Evolutionary conservation across 2,797 vertebrate genomes (phyloP), one percentile per base, ranked within the genome.

Genomic region (Nasua narica): DNA sequence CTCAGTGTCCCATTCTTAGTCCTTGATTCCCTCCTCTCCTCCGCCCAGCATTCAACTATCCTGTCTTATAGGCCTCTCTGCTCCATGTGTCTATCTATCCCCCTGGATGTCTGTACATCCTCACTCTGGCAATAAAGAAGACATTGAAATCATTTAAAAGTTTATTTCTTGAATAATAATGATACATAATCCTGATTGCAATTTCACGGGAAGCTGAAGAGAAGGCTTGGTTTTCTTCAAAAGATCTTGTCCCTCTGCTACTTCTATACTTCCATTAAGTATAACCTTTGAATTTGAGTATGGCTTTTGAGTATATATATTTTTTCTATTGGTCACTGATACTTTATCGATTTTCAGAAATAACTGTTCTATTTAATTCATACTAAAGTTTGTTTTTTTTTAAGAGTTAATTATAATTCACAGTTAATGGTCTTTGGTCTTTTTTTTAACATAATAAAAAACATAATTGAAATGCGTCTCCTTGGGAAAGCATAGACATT

Each of bases 391-490:
- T 81, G 21, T 25, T 46, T 87, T 84, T 52, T 96, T 35, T 76
- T 95, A 94, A 95, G 15, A 72, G 16, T 92, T 90, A 92, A 97
- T 90, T 94, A 43, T 54, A 89, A 94, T 94, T 60, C 74, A 46
- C 21, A 77, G 7, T 70, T 58, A 50, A 27, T 25, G 13, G 40
- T 82, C 76, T 88, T 54, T 27, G 56, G 56, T 27, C 56, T 74
- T 54, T 37, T 21, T 46, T 29, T 50, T 56, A 76, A 29, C 2
- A 8, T 62, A 94, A 93, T 89, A 70, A 77, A 90, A 70, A 76
- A 52, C 8, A 35, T 87, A 91, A 89, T 72, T 96, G 90, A 81
- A 89, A 50, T 78, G 54, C 78, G 6, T 46, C 79, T 95, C 58
- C 54, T 85, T 93, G 76, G 83, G 29, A 84, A 91, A 84, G 62